phyloP scores from a whole-genome alignment of 2,113 vertebrate genomes.

The Xiphophorus couchianus region DNA sequence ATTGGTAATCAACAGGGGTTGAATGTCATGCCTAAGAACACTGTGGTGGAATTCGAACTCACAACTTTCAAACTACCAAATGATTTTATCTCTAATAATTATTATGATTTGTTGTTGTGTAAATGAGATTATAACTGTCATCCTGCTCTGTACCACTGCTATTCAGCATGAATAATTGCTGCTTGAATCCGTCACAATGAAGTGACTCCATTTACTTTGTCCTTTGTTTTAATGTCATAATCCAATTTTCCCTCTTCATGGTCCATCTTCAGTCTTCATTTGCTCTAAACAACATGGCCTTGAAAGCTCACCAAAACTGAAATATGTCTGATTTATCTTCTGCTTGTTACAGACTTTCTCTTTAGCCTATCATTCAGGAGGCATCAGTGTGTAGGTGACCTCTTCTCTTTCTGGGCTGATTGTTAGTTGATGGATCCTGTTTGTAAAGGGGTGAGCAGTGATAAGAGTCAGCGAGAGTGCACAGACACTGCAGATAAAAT shows the following conservation, averaged over 20 bases:
- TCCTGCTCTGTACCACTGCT: too few species aligned
- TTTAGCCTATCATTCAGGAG: conserved; percentile 60
- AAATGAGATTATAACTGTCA: too few species aligned
- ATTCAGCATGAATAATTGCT: background rate
- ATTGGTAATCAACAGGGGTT: background rate
- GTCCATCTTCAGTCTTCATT: conserved; percentile 42
- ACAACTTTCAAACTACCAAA: background rate
- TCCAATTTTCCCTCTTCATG: conserved; percentile 56
- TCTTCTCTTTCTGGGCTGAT: conserved; percentile 51
- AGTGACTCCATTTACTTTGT: conserved; percentile 35
- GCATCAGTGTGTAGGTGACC: conserved; percentile 64
- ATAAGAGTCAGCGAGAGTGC: conserved; percentile 58
- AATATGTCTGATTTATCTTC: conserved; percentile 63
- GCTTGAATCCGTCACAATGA: background rate
- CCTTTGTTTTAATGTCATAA: conserved; percentile 62
- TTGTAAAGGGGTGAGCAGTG: conserved; percentile 45
- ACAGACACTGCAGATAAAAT: conserved; percentile 39
- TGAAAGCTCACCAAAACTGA: conserved; percentile 42
- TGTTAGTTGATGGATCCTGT: conserved; percentile 65
- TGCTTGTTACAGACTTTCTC: conserved; percentile 65
- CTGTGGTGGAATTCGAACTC: background rate
- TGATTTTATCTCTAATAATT: background rate
- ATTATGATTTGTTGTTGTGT: background rate
- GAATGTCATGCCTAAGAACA: background rate
- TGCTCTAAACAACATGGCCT: conserved; percentile 64